Percentiles rank a stretch among this genome's conserved stretches.
These are phyloP conservation scores for Rhinogobio ventralis DNA, from an alignment of 2,797 vertebrate genomes.

Conservation along the genomic window DNA sequence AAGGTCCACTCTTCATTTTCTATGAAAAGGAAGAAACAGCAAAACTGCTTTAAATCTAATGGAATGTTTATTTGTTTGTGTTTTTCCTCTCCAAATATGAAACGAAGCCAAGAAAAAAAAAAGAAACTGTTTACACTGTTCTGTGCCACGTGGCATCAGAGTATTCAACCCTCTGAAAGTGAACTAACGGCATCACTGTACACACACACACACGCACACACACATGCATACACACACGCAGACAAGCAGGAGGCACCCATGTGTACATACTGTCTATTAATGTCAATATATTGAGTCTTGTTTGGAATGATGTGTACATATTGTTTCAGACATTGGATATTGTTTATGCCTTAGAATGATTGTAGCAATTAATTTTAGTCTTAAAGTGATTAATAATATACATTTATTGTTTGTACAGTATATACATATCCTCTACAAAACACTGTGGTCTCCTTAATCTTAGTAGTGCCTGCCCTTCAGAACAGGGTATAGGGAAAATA, in stretches of 20 bases:
- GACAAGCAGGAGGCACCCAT: conserved; percentile 87
- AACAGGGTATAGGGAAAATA: conserved; percentile 99
- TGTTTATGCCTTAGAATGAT: conserved; percentile 99
- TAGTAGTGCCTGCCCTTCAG: conserved; percentile 99
- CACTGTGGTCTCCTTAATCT: conserved; percentile 99
- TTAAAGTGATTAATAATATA: conserved; percentile 91
- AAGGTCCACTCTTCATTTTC: conserved; percentile 99
- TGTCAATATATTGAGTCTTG: conserved; percentile 99
- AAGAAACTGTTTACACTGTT: conserved; percentile 97
- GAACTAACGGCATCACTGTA: conserved; percentile 96
- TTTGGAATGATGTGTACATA: conserved; percentile 99
- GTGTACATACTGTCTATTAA: conserved; percentile 99
- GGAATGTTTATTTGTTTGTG: conserved; percentile 92
- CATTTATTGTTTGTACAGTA: conserved; percentile 98
- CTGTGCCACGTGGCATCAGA: conserved; percentile 90
- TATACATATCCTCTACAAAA: conserved; percentile 97
- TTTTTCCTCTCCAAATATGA: conserved; percentile 90
- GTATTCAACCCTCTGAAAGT: conserved; percentile 89
- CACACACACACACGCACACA: conserved; percentile 89
- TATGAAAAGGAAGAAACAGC: conserved; percentile 99
- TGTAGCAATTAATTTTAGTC: conserved; percentile 99
- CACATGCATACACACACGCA: conserved; percentile 92
- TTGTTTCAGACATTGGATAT: conserved; percentile 98
- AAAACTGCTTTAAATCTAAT: conserved; percentile 99
- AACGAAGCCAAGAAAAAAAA: conserved; percentile 98